Evolutionary conservation across 1,140 invertebrate species (phyloP), one percentile per base, ranked within the genome.

Genomic region (Trichonephila clavipes): DNA sequence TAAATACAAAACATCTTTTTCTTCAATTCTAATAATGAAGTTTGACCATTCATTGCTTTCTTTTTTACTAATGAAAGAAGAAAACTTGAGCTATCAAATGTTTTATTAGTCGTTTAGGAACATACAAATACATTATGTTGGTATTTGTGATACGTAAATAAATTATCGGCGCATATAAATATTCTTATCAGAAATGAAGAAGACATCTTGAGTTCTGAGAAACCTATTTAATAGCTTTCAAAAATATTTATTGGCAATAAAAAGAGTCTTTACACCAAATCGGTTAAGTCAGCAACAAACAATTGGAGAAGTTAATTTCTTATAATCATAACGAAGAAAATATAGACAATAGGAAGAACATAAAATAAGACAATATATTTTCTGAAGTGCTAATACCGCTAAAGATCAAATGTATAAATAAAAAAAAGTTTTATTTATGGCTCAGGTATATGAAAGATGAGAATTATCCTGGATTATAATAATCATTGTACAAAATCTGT

Each of bases 331-430:
- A 14, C 24, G 72, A 18, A 34, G 28, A 34, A 77, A 77, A 77
- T 77, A 77, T 18, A 77, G 34, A 77, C 14, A 77, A 40, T 40
- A 18, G 28, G 18, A 28, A 77, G 14, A 6, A 69, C n/a, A 24
- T 69, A 69, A 69, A 83, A 7, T 21, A 83, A 83, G 19, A 83
- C 81, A 83, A 83, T 83, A 51, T 34, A 58, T 83, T 51, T 58
- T 83, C 19, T 1, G 16, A 51, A 58, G 40, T 83, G 81, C n/a
- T 83, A 51, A 83, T 83, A 51, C 40, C 16, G 8, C 21, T 24
- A 24, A 58, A 83, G 21, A 21, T 51, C 12, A 12, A 83, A 51
- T n/a, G 16, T 40, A 18, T n/a, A 69, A 69, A 83, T 44, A 83
- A 83, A 34, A 58, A 51, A 83, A 83, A 51, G 10, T 51, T 40